Base-by-base conservation (phyloP, 2,888 invertebrate genomes). In the Cybosia mesomella region DNA sequence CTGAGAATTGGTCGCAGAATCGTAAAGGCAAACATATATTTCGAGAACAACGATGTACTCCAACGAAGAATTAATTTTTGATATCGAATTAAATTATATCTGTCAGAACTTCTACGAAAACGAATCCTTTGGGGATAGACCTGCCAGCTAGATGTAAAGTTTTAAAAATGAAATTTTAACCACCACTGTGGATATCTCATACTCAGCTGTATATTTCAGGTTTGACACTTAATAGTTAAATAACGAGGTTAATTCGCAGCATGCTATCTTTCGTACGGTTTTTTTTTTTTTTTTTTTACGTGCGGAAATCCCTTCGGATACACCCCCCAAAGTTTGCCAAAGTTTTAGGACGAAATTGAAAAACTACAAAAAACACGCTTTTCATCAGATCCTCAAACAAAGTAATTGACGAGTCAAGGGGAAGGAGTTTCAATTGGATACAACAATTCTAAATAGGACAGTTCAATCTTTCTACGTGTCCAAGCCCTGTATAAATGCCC, bases 101-200 rank as follows among this genome's bases (percentile, higher is more conserved):
- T 49, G 49, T 49, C 49, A 49, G 49, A 49, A 15, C 15, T 9
- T 8, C 49, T n/a, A 5, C 49, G n/a, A n/a, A 4, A 49, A 8
- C 4, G 9, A 0, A 49, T 49, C 49, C 18, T 9, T n/a, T 49
- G n/a, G 49, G 49, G 18, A n/a, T 2, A n/a, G 8, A 9, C 9
- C 49, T 49, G 49, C 49, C 49, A 9, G 49, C 49, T 9, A 49
- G 8, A n/a, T 49, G n/a, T 18, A n/a, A n/a, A n/a, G 49, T 49
- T 49, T 49, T 49, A 49, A 49, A 49, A 49, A 49, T 49, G 49
- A 49, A 18, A 49, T 49, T 49, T 49, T 49, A n/a, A 49, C 49
- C n/a, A 9, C n/a, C 49, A 49, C 9, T 49, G 39, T 39, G 49
- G 8, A 9, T 49, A n/a, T 49, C n/a, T 49, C n/a, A 8, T 49